A percentile compares a stretch with the other conserved stretches of the same genome.
Evolutionary conservation across 2,888 invertebrate species (phyloP).

Genomic region (Steromphala cineraria): DNA sequence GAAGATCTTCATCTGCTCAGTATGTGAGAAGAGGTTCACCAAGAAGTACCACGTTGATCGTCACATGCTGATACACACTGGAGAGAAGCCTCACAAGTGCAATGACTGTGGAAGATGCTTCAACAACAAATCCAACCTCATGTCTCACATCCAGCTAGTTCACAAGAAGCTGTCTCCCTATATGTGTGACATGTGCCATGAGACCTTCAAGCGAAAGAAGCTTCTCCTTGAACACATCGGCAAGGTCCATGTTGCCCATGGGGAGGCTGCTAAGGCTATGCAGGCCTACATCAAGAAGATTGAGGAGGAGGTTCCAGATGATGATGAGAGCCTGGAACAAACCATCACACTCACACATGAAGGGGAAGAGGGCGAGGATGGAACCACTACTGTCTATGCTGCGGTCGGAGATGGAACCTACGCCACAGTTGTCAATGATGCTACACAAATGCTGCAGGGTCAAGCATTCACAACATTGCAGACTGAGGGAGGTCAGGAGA

Average conservation of each 20-base stretch:
- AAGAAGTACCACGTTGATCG: constrained; percentile 72
- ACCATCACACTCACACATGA: constrained; percentile 42
- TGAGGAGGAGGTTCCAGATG: constrained; percentile 63
- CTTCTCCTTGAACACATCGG: constrained; percentile 68
- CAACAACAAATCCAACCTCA: constrained; percentile 71
- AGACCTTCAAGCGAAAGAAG: constrained; percentile 69
- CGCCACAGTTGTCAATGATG: constrained; percentile 59
- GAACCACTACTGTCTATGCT: constrained; percentile 45
- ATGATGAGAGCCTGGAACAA: constrained; percentile 54
- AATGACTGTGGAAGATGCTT: constrained; percentile 70
- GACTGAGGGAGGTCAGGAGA: constrained; percentile 67
- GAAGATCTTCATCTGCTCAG: constrained; percentile 71
- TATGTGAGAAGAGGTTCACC: constrained; percentile 72
- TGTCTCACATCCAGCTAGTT: constrained; percentile 70
- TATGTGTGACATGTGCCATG: constrained; percentile 72
- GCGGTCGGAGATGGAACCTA: constrained; percentile 45
- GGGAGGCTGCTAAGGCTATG: constrained; percentile 67
- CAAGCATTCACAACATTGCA: constrained; percentile 67
- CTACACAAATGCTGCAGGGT: constrained; percentile 56
- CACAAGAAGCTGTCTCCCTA: constrained; percentile 70
- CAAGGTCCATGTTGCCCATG: constrained; percentile 65
- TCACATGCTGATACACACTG: constrained; percentile 71
- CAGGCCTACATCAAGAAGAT: constrained; percentile 57
- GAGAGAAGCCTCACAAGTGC: constrained; percentile 71
- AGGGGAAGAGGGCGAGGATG: constrained; percentile 48